A percentile compares a stretch with the other conserved stretches of the same genome.
These are phyloP conservation scores for Dolichoris vasculosae DNA, from an alignment of 1,140 invertebrate species.

Conservation along the genomic window DNA sequence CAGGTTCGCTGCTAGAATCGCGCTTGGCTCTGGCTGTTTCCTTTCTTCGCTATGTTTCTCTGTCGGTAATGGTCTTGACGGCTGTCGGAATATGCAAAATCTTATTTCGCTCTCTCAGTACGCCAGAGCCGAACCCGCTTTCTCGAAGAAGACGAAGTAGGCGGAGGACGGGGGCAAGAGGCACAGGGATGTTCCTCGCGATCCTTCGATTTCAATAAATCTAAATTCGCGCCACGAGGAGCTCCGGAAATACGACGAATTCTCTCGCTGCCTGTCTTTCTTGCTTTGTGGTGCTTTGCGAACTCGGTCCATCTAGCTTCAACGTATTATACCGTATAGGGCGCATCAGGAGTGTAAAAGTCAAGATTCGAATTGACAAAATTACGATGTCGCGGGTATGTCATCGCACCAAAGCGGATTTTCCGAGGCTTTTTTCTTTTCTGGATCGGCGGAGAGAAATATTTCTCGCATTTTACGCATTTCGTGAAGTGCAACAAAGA, in stretches of 20 bases:
- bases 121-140: not conserved
- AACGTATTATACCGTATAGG: conserved; percentile 32
- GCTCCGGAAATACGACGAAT: conserved; percentile 38
- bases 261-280: conserved; percentile 27
- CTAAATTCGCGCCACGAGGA: conserved; percentile 48
- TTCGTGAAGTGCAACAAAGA: not conserved
- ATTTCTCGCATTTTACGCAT: not conserved
- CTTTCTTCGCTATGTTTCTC: conserved; percentile 64
- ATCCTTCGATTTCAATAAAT: conserved; percentile 65
- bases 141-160: not conserved
- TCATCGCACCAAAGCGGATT: conserved; percentile 31
- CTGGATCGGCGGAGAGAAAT: not conserved
- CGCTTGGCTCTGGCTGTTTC: conserved; percentile 54
- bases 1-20: not conserved
- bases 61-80: conserved; percentile 70
- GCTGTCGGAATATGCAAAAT: conserved; percentile 73
- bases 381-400: conserved; percentile 31
- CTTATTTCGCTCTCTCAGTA: conserved; percentile 66
- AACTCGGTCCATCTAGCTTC: not conserved
- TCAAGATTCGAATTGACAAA: conserved; percentile 48
- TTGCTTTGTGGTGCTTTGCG: not conserved
- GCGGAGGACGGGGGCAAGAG: not conserved
- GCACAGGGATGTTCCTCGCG: conserved; percentile 51
- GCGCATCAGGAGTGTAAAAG: conserved; percentile 26
- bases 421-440: not conserved